These are phyloP conservation scores for Girardia tigrina DNA, from an alignment of 2,888 invertebrate genomes.

Conservation along the genomic window DNA sequence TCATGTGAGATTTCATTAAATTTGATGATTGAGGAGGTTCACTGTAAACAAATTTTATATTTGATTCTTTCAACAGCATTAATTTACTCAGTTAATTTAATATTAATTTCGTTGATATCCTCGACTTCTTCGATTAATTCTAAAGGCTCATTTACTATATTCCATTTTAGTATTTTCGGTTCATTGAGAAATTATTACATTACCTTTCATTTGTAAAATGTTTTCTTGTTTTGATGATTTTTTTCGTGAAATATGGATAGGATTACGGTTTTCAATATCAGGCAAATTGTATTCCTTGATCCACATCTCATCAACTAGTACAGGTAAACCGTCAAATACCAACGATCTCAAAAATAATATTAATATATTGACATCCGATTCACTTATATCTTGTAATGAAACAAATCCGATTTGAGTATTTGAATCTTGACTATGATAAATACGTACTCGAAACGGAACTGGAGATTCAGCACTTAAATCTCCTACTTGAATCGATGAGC, in stretches of 20 bases:
- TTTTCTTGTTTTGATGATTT: not conserved
- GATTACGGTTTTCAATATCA: not conserved
- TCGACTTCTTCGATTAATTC: not conserved
- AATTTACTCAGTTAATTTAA: not conserved
- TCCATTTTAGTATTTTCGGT: too few relatives aligned
- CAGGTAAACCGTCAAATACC: not conserved
- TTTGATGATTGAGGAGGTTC: not conserved
- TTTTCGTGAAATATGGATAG: not conserved
- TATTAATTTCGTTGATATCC: not conserved
- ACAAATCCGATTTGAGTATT: slow-evolving; percentile 3
- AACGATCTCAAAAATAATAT: not conserved
- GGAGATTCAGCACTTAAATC: not conserved
- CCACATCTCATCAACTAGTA: slow-evolving; percentile 13
- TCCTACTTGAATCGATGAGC: not conserved
- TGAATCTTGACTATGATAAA: slow-evolving; percentile 23
- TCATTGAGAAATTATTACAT: too few relatives aligned
- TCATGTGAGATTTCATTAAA: slow-evolving; percentile 17
- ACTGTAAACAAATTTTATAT: not conserved
- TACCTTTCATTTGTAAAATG: not conserved
- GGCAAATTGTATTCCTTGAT: not conserved
- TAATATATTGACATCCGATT: not conserved
- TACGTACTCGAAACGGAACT: not conserved
- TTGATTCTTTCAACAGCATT: not conserved
- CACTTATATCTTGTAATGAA: not conserved
- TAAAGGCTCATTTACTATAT: too few relatives aligned